These are phyloP conservation scores for Elegia similella DNA, from an alignment of 2,888 invertebrate species.

Conservation along the genomic window DNA sequence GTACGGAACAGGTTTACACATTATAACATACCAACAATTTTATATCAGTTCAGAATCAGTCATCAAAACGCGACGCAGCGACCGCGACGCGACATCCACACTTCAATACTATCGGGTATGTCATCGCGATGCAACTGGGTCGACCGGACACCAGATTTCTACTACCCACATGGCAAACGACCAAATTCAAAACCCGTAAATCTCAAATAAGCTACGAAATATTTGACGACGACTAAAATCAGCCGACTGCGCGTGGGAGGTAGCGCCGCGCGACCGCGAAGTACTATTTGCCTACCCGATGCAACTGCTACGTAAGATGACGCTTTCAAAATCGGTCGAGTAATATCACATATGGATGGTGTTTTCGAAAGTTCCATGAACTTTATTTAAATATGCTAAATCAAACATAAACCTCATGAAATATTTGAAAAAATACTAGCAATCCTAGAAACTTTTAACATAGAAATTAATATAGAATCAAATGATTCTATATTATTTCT, in stretches of 20 bases:
- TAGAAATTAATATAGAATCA: too few relatives aligned
- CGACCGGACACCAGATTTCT: conserved; percentile 64
- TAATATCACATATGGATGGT: conserved; percentile 30
- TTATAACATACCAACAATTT: conserved; percentile 15
- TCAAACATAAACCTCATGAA: not conserved
- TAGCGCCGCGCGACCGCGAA: conserved; percentile 28
- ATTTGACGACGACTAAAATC: conserved; percentile 46
- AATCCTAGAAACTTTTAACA: too few relatives aligned
- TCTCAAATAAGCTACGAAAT: conserved; percentile 39
- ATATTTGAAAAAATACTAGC: not conserved
- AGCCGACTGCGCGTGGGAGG: conserved; percentile 47
- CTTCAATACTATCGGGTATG: conserved; percentile 64
- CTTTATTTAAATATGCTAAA: conserved; percentile 6
- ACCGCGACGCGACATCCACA: conserved; percentile 43
- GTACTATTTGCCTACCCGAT: conserved; percentile 30
- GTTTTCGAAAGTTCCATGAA: conserved; percentile 35
- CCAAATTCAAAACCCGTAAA: conserved; percentile 49
- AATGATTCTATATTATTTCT: too few relatives aligned
- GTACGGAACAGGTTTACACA: conserved; percentile 14
- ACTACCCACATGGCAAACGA: conserved; percentile 49
- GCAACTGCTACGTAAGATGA: conserved; percentile 19
- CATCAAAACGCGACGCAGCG: conserved; percentile 25
- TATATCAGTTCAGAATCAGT: conserved; percentile 29
- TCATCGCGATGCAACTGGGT: conserved; percentile 66
- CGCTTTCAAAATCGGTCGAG: conserved; percentile 27